Evolutionary conservation across 2,888 invertebrate genomes (phyloP).

Genomic region (Drosophila diplacantha): DNA sequence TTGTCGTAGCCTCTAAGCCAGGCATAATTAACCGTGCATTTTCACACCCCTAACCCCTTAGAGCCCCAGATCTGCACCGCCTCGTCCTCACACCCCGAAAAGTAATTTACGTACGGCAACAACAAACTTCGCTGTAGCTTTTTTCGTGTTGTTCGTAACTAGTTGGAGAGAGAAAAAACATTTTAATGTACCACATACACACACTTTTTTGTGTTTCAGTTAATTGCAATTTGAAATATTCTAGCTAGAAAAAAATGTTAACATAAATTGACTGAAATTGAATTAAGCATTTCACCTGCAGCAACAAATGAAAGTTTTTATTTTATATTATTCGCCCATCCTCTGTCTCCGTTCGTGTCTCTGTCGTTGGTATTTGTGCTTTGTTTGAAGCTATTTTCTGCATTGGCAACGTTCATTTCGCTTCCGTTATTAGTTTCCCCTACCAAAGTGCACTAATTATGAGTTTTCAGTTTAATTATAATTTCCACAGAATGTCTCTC

Average conservation of each 20-base stretch:
- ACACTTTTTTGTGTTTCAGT: constrained; percentile 40
- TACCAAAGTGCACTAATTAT: constrained; percentile 57
- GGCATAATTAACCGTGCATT: constrained; percentile 58
- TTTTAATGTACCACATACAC: constrained; percentile 18
- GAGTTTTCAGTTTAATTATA: constrained; percentile 52
- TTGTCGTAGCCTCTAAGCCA: constrained; percentile 51
- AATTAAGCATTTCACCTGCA: constrained; percentile 63
- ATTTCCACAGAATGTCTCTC: constrained; percentile 40
- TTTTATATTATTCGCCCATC: constrained; percentile 28
- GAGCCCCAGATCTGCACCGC: constrained; percentile 46
- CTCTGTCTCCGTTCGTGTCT: constrained; percentile 19
- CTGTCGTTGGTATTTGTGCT: constrained; percentile 32
- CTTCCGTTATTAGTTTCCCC: constrained; percentile 33
- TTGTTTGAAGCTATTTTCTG: constrained; percentile 19
- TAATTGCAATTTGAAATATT: constrained; percentile 44
- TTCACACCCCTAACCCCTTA: constrained; percentile 53
- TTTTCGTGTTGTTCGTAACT: constrained; percentile 29
- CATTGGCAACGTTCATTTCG: constrained; percentile 26
- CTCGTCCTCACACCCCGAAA: constrained; percentile 32
- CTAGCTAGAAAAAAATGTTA: constrained; percentile 30
- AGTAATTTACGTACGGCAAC: constrained; percentile 60
- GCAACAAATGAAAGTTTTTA: constrained; percentile 37
- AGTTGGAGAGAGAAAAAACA: constrained; percentile 34
- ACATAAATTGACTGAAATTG: constrained; percentile 31
- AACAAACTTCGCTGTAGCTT: constrained; percentile 50